Evolutionary conservation across 2,888 invertebrate species (phyloP).

Genomic region (Tribolium freemani): DNA sequence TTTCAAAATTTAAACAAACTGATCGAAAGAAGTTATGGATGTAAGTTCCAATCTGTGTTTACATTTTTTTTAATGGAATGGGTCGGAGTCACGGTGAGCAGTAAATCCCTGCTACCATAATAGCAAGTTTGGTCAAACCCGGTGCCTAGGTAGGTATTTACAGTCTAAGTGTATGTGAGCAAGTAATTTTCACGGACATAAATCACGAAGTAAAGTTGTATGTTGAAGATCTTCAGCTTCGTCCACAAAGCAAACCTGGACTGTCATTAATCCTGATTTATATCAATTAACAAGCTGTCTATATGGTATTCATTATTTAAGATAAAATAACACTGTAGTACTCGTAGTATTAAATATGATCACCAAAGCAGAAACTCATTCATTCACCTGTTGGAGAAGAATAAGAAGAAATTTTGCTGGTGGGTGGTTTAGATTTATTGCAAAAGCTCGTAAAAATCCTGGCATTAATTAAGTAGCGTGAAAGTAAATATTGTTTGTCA

Average conservation of each 20-base stretch:
- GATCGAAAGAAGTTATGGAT: too few relatives aligned
- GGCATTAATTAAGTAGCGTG: slow-evolving; percentile 20
- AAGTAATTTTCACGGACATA: slow-evolving; percentile 42
- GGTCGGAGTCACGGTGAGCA: background rate
- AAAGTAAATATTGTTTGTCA: slow-evolving; percentile 22
- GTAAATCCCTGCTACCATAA: background rate
- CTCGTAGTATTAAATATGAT: slow-evolving; percentile 20
- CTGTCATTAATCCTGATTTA: slow-evolving; percentile 39
- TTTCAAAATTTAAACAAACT: too few relatives aligned
- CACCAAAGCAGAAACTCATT: slow-evolving; percentile 20
- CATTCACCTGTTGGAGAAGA: background rate
- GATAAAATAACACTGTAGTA: slow-evolving; percentile 30
- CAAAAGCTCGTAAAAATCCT: slow-evolving; percentile 4
- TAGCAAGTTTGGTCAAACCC: background rate
- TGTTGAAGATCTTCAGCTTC: slow-evolving; percentile 19
- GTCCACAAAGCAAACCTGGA: slow-evolving; percentile 27
- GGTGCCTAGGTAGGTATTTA: slow-evolving; percentile 20
- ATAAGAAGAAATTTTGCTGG: slow-evolving; percentile 11
- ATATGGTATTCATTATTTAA: slow-evolving; percentile 33
- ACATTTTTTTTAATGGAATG: background rate
- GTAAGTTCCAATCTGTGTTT: background rate
- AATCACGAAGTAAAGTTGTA: slow-evolving; percentile 34
- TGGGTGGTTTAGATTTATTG: slow-evolving; percentile 26
- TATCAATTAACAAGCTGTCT: slow-evolving; percentile 44
- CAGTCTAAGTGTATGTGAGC: slow-evolving; percentile 29